Evolutionary conservation across 2,888 invertebrate species (phyloP).

Genomic region (Auanema freiburgensis): DNA sequence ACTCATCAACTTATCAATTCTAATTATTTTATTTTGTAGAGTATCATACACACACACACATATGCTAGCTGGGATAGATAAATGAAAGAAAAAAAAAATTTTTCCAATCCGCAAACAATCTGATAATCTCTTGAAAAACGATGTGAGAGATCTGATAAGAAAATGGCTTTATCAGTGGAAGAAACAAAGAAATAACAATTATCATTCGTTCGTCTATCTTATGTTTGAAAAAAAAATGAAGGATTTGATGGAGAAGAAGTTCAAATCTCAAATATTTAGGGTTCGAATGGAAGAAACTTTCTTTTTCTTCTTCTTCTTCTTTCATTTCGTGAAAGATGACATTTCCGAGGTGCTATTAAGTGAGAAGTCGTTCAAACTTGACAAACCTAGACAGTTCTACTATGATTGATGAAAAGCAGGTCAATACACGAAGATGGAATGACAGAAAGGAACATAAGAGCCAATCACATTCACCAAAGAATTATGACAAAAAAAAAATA

Average conservation of each 20-base stretch:
- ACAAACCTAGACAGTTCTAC: no score
- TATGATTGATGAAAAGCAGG: no score
- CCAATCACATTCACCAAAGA: no score
- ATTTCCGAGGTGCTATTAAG: conserved; percentile 6
- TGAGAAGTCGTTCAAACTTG: no score
- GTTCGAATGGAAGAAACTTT: background rate
- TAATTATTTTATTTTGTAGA: background rate
- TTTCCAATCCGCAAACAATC: background rate
- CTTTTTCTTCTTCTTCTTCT: conserved; percentile 4
- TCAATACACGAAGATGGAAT: no score
- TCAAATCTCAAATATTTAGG: background rate
- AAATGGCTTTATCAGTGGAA: background rate
- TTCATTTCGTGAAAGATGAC: conserved; percentile 5
- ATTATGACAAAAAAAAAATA: no score
- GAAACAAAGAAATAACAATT: background rate
- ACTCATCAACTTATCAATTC: no score
- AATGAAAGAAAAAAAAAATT: no score
- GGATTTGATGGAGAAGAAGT: background rate
- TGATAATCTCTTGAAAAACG: conserved; percentile 3
- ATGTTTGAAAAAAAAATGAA: background rate
- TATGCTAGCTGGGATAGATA: no score
- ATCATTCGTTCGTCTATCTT: conserved; percentile 1
- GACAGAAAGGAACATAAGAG: no score
- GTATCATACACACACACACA: conserved; percentile 3
- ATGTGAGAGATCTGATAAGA: background rate